Percentiles rank a stretch among this genome's conserved stretches.
These are phyloP conservation scores for Urocitellus parryii DNA, from an alignment of 2,113 vertebrate species.

Conservation along the genomic window DNA sequence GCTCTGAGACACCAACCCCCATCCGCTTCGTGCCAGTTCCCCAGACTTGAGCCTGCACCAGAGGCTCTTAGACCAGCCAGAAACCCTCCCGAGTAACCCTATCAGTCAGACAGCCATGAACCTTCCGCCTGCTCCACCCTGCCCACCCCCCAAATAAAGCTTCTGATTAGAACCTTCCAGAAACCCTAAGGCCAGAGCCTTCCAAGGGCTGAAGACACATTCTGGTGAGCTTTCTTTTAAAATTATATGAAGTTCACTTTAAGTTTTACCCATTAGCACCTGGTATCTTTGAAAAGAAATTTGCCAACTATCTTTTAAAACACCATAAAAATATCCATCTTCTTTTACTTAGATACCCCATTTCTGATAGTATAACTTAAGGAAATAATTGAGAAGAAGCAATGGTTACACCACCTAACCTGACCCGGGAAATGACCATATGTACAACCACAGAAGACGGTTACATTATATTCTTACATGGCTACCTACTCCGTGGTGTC, in stretches of 20 bases:
- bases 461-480: not conserved
- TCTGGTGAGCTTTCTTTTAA: not conserved
- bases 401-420: not conserved
- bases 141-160: conserved; percentile 33
- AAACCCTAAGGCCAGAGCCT: not conserved
- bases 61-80: not conserved
- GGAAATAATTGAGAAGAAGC: not conserved
- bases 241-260: not conserved
- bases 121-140: not conserved
- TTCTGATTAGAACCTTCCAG: conserved; percentile 64
- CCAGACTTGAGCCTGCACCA: not conserved
- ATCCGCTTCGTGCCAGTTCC: not conserved
- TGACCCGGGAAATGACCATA: not conserved
- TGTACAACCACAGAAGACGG: not conserved
- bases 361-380: not conserved
- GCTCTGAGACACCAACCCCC: too few species aligned
- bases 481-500: not conserved
- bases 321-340: not conserved
- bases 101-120: not conserved
- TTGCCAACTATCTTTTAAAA: not conserved
- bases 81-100: not conserved
- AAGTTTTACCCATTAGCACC: conserved; percentile 8
- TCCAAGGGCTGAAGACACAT: not conserved
- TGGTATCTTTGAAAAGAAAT: not conserved
- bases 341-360: not conserved